phyloP scores from a whole-genome alignment of 2,797 vertebrate species.

The Kryptopterus vitreolus region DNA sequence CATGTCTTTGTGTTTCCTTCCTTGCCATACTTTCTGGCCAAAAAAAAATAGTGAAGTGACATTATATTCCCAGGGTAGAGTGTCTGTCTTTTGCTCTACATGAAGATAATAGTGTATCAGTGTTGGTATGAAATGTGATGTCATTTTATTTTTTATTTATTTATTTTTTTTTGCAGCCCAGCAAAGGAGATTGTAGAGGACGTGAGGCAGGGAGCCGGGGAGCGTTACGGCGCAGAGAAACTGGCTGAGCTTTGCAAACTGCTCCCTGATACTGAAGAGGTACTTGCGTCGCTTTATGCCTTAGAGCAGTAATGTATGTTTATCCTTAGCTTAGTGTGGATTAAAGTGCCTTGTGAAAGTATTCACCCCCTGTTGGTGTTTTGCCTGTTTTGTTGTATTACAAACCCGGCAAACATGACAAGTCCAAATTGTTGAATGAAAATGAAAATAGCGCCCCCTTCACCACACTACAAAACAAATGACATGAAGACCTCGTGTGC shows the following conservation, averaged over 20 bases:
- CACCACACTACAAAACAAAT: too few relatives aligned
- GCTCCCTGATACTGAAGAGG: constrained; percentile 80
- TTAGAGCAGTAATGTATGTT: background rate
- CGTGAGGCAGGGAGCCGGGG: constrained; percentile 71
- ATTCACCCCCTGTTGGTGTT: too few relatives aligned
- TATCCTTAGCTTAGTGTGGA: background rate
- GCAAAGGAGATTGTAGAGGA: constrained; percentile 78
- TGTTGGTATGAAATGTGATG: constrained; percentile 1
- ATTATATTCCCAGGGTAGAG: background rate
- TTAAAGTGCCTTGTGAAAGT: too few relatives aligned
- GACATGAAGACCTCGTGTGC: too few relatives aligned
- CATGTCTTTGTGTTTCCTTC: background rate
- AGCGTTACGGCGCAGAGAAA: constrained; percentile 77
- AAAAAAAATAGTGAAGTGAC: background rate
- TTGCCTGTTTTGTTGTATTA: too few relatives aligned
- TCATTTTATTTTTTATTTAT: background rate
- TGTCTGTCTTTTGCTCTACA: background rate
- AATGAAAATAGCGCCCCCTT: too few relatives aligned
- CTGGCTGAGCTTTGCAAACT: constrained; percentile 78
- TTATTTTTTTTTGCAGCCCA: constrained; percentile 62
- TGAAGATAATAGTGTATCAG: background rate
- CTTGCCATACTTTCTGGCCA: background rate
- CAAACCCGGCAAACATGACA: too few relatives aligned
- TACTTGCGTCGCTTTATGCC: constrained; percentile 38
- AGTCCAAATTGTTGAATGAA: too few relatives aligned